Evolutionary conservation across 2,888 invertebrate genomes (phyloP).

Genomic region (Chironomus tentans): DNA sequence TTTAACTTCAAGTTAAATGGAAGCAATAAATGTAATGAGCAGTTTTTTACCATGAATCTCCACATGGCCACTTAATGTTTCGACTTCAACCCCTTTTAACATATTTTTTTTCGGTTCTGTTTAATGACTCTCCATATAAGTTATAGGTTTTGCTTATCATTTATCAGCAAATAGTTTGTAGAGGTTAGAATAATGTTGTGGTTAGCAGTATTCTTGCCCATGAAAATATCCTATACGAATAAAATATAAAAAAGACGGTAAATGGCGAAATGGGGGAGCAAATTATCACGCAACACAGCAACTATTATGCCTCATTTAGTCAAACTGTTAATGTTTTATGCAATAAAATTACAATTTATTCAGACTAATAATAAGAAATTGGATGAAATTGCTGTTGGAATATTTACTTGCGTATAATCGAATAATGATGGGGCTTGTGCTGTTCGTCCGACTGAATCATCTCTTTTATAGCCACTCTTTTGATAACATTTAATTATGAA

Average conservation of each 20-base stretch:
- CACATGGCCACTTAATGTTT: too few relatives aligned
- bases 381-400: slow-evolving; percentile 1
- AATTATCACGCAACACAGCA: slow-evolving; percentile 12
- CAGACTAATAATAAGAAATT: neutral
- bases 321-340: slow-evolving; percentile 26
- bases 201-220: slow-evolving; percentile 5
- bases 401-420: slow-evolving; percentile 1
- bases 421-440: neutral
- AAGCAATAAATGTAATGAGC: slow-evolving; percentile 20
- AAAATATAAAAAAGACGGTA: too few relatives aligned
- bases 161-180: slow-evolving; percentile 23
- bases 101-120: neutral
- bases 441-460: neutral
- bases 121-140: slow-evolving; percentile 12
- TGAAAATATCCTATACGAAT: neutral
- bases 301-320: slow-evolving; percentile 22
- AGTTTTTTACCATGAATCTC: neutral
- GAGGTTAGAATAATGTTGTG: neutral
- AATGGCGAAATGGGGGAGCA: neutral
- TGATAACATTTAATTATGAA: neutral
- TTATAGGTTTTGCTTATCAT: slow-evolving; percentile 2
- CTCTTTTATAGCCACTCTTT: neutral
- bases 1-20: slow-evolving; percentile 12
- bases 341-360: slow-evolving; percentile 25
- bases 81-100: neutral